phyloP scores from a whole-genome alignment of 2,888 invertebrate genomes.

The Aromia moschata region DNA sequence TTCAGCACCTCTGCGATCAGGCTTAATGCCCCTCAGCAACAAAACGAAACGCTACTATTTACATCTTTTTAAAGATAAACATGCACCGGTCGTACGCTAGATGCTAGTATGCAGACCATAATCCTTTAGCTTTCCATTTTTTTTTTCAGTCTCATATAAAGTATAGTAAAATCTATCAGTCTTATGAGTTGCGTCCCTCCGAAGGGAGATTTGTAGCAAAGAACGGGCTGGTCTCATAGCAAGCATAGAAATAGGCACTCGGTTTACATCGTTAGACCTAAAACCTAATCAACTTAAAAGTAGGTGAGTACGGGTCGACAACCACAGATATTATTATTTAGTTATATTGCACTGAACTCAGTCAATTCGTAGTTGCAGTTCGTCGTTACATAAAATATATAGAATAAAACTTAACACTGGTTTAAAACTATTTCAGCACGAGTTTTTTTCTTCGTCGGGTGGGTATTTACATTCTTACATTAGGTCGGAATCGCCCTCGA shows the following conservation, averaged over 20 bases:
- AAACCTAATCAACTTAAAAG: conserved; percentile 30
- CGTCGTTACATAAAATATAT: conserved; percentile 61
- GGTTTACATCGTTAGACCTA: conserved; percentile 46
- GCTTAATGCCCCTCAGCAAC: conserved; percentile 59
- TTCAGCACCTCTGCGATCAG: conserved; percentile 53
- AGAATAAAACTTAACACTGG: conserved; percentile 63
- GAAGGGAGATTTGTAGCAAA: conserved; percentile 60
- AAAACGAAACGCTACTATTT: conserved; percentile 54
- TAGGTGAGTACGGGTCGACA: conserved; percentile 59
- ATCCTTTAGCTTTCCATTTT: conserved; percentile 42
- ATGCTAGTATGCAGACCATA: conserved; percentile 47
- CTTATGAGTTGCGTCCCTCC: conserved; percentile 60
- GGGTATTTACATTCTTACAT: conserved; percentile 14
- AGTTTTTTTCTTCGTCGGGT: conserved; percentile 38
- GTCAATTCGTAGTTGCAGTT: conserved; percentile 54
- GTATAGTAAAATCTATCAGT: conserved; percentile 60
- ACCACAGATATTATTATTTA: conserved; percentile 61
- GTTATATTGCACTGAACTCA: conserved; percentile 65
- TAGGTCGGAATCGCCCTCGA: conserved; percentile 58
- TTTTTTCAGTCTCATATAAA: conserved; percentile 54
- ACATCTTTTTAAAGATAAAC: conserved; percentile 58
- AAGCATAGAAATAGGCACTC: conserved; percentile 58
- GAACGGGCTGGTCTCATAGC: conserved; percentile 50
- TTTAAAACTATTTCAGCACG: conserved; percentile 61
- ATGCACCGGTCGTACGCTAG: conserved; percentile 48